Evolutionary conservation across 2,888 invertebrate species (phyloP).

Genomic region (Folsomia manolachei): DNA sequence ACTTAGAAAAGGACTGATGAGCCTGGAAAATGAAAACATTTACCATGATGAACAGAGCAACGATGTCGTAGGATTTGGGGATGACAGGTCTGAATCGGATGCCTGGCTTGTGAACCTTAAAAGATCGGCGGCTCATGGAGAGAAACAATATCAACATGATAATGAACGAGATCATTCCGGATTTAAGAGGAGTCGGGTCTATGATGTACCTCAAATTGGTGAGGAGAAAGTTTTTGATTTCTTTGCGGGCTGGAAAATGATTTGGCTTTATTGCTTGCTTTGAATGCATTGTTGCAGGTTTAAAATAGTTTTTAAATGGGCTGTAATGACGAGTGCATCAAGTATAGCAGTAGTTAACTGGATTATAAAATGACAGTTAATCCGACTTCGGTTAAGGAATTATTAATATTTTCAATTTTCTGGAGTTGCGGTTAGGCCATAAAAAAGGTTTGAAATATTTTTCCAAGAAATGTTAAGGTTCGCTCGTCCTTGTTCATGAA

Average conservation of each 20-base stretch:
- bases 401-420: too few species aligned
- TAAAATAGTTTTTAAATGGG: too few species aligned
- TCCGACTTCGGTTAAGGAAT: too few species aligned
- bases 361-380: too few species aligned
- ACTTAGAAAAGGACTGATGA: neutral
- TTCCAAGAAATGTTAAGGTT: neutral
- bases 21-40: neutral
- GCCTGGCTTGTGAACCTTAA: conserved; percentile 10
- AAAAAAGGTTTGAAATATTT: too few species aligned
- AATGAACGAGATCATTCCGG: conserved; percentile 26
- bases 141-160: neutral
- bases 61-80: neutral
- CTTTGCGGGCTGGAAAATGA: too few species aligned
- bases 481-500: neutral
- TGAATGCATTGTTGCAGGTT: too few species aligned
- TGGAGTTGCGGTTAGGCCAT: too few species aligned
- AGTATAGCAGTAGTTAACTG: too few species aligned
- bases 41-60: neutral
- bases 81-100: conserved; percentile 2
- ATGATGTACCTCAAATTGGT: conserved; percentile 51
- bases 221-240: conserved; percentile 23
- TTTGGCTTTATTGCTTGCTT: too few species aligned
- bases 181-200: conserved; percentile 43
- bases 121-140: neutral
- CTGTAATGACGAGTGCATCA: too few species aligned